Evolutionary conservation across 2,113 vertebrate species (phyloP).

Genomic region (Bagarius yarrelli): DNA sequence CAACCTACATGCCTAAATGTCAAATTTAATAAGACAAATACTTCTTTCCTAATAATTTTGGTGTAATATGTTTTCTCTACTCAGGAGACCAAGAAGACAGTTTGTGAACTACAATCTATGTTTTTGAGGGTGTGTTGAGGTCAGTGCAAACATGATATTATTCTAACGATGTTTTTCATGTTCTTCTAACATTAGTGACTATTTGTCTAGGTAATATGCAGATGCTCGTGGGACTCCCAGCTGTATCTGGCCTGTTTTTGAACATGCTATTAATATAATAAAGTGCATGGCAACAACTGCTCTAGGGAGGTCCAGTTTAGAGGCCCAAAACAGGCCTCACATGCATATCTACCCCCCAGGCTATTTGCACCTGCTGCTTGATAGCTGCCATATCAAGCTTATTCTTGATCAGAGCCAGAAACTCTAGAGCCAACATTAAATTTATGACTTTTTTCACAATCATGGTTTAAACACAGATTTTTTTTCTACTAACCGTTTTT

Average conservation of each 20-base stretch:
- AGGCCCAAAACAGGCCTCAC: constrained; percentile 17
- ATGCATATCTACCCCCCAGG: constrained; percentile 18
- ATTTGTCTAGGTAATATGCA: constrained; percentile 2
- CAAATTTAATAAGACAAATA: background rate
- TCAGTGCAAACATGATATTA: background rate
- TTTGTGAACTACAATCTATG: background rate
- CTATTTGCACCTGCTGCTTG: constrained; percentile 34
- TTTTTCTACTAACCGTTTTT: background rate
- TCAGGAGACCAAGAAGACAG: background rate
- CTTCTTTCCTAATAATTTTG: constrained; percentile 1
- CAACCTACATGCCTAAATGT: background rate
- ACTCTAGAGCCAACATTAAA: background rate
- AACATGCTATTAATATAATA: constrained; percentile 13
- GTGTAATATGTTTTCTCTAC: background rate
- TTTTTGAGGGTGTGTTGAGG: background rate
- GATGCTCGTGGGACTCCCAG: constrained; percentile 38
- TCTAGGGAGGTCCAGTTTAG: background rate
- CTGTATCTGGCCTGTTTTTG: constrained; percentile 34
- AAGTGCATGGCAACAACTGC: background rate
- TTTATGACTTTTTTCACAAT: background rate
- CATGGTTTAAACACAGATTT: background rate
- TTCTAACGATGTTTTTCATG: background rate
- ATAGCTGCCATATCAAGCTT: constrained; percentile 1
- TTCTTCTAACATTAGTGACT: constrained; percentile 8
- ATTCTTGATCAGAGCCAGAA: background rate